These are phyloP conservation scores for Clangula hyemalis DNA, from an alignment of 2,797 vertebrate species.

Conservation along the genomic window DNA sequence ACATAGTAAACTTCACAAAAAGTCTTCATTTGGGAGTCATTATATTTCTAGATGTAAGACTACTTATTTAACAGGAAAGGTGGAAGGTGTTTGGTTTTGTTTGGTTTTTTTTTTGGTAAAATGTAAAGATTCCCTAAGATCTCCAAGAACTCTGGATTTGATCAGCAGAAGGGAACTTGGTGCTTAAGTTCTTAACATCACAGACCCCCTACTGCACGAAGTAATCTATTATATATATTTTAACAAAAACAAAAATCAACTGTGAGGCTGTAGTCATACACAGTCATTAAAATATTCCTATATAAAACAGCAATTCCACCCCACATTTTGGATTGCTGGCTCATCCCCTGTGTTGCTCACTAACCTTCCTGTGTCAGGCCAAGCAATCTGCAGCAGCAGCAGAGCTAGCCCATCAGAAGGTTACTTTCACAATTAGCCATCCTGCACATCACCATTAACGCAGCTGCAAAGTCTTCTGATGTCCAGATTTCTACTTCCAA, in stretches of 20 bases:
- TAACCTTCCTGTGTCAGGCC: neutral
- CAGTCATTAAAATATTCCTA: neutral
- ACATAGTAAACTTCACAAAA: neutral
- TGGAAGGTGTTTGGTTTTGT: neutral
- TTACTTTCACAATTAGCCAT: neutral
- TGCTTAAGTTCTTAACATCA: neutral
- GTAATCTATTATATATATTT: neutral
- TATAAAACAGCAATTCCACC: neutral
- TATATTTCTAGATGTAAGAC: neutral
- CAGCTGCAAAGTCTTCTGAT: neutral
- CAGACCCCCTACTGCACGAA: neutral
- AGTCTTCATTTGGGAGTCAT: neutral
- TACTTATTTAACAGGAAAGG: neutral
- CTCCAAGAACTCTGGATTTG: neutral
- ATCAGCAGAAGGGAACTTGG: neutral
- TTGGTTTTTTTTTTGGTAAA: neutral
- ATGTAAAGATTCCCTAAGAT: neutral
- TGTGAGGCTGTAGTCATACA: neutral
- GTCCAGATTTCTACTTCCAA: neutral
- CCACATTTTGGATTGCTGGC: rapidly evolving
- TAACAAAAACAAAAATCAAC: neutral
- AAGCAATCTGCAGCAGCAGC: neutral
- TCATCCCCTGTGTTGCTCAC: neutral
- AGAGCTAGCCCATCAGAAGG: neutral
- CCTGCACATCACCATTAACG: neutral